Conservation (phyloP, 2,113 vertebrate genomes). For the Hippocampus mohnikei region DNA sequence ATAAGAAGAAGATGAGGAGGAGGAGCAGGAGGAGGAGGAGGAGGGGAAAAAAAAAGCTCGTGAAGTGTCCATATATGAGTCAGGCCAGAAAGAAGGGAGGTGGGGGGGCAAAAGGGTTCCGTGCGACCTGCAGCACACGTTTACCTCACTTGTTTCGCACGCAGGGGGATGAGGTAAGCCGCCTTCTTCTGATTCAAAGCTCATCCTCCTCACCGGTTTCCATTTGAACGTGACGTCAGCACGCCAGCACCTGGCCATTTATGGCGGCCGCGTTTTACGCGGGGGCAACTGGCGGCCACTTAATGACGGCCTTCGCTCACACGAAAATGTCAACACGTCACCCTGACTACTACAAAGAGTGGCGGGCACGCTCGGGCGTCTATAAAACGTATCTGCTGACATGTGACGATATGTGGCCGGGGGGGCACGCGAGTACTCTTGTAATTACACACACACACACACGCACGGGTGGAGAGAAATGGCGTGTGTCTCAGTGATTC, state of each 20-base stretch:
- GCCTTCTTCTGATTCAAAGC: conserved; percentile 1
- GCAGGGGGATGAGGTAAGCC: conserved; percentile 64
- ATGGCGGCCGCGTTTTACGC: conserved; percentile 32
- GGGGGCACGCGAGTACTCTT: conserved; percentile 28
- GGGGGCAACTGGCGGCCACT: conserved; percentile 26
- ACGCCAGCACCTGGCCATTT: conserved; percentile 34
- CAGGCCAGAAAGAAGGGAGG: neutral
- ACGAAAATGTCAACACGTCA: conserved; percentile 37
- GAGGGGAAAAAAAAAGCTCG: neutral
- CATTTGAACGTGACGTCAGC: conserved; percentile 28
- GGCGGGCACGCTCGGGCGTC: conserved; percentile 25
- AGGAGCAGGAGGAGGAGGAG: no score
- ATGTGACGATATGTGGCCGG: conserved; percentile 43
- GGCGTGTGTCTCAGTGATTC: conserved; percentile 18
- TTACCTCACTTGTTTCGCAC: conserved; percentile 69
- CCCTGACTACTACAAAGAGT: conserved; percentile 34
- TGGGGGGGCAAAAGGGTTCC: conserved; percentile 3
- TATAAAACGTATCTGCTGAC: conserved; percentile 62
- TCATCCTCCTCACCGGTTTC: conserved; percentile 26
- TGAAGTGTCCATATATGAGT: neutral
- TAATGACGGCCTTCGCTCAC: conserved; percentile 52
- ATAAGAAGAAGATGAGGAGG: neutral
- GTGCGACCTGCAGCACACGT: conserved; percentile 54
- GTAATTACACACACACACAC: conserved; percentile 41
- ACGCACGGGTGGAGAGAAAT: conserved; percentile 28